Percentiles rank a stretch among this genome's conserved stretches.
Evolutionary conservation across 2,888 invertebrate species (phyloP).

Genomic region (Drosophila longiperda): DNA sequence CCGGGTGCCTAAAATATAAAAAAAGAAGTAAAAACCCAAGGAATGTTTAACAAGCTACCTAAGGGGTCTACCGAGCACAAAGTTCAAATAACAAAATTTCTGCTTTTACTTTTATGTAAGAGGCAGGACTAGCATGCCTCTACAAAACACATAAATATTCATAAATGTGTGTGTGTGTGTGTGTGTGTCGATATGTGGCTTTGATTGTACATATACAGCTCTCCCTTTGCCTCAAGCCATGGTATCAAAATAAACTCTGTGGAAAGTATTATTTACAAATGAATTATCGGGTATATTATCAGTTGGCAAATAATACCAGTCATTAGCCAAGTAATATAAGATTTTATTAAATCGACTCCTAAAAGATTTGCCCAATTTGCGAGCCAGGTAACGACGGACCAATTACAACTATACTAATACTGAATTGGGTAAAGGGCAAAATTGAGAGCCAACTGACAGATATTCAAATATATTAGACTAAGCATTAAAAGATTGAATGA

Average conservation of each 20-base stretch:
- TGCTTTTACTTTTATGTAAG: slow-evolving; percentile 60
- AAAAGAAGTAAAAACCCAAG: slow-evolving; percentile 50
- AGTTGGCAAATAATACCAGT: slow-evolving; percentile 6
- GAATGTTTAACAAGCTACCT: slow-evolving; percentile 81
- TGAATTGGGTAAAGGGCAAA: slow-evolving; percentile 16
- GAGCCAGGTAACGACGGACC: slow-evolving; percentile 41
- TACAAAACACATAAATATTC: slow-evolving; percentile 16
- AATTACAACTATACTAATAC: slow-evolving; percentile 38
- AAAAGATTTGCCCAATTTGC: slow-evolving; percentile 54
- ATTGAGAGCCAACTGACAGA: background rate
- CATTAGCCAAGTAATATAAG: slow-evolving; percentile 13
- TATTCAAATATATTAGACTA: background rate
- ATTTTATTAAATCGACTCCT: slow-evolving; percentile 16
- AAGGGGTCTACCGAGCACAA: slow-evolving; percentile 59
- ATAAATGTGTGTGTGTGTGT: slow-evolving; percentile 2
- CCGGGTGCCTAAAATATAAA: slow-evolving; percentile 11
- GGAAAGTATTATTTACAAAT: slow-evolving; percentile 45
- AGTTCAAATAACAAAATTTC: slow-evolving; percentile 77
- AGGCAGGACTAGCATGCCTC: slow-evolving; percentile 29
- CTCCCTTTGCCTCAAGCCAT: slow-evolving; percentile 29
- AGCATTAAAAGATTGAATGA: background rate
- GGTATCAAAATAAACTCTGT: slow-evolving; percentile 35
- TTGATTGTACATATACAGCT: slow-evolving; percentile 53
- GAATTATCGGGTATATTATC: slow-evolving; percentile 13
- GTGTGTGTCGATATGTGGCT: slow-evolving; percentile 19